A percentile compares a stretch with the other conserved stretches of the same genome.
phyloP scores from a whole-genome alignment of 2,113 vertebrate species.

The Catharus fuscescens region DNA sequence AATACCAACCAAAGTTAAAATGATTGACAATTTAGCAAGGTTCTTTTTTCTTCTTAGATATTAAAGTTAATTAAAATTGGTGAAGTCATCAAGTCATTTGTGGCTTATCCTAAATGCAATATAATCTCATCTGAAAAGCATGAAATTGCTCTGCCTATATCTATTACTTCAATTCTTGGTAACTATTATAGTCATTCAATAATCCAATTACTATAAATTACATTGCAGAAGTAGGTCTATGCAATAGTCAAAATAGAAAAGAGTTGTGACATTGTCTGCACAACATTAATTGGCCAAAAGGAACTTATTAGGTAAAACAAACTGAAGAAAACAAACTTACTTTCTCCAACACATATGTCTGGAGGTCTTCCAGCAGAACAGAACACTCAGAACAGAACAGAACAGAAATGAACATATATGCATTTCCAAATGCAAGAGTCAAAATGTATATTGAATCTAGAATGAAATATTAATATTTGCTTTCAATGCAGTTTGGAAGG shows the following conservation, averaged over 20 bases:
- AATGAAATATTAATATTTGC: not conserved
- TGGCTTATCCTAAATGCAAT: conserved; percentile 55
- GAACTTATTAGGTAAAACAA: not conserved
- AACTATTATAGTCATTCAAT: conserved; percentile 57
- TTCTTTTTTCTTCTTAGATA: conserved; percentile 39
- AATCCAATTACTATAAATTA: conserved; percentile 63
- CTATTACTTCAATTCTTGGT: conserved; percentile 61
- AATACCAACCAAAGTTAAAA: conserved; percentile 14
- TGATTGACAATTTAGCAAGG: conserved; percentile 26
- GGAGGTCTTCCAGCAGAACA: not conserved
- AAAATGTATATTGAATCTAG: not conserved
- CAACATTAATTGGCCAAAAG: not conserved
- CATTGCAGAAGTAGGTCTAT: not conserved
- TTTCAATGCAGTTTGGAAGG: not conserved
- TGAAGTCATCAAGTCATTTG: conserved; percentile 55
- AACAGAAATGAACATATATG: not conserved
- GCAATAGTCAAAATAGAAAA: not conserved
- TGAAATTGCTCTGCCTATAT: conserved; percentile 70
- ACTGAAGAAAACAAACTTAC: not conserved
- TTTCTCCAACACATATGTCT: not conserved
- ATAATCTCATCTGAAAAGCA: conserved; percentile 71
- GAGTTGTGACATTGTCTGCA: not conserved
- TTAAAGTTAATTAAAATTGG: conserved; percentile 66
- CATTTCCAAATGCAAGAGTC: not conserved
- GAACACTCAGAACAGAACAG: not conserved